Conservation (phyloP, 2,797 vertebrate species). For the Fundulus diaphanus region DNA sequence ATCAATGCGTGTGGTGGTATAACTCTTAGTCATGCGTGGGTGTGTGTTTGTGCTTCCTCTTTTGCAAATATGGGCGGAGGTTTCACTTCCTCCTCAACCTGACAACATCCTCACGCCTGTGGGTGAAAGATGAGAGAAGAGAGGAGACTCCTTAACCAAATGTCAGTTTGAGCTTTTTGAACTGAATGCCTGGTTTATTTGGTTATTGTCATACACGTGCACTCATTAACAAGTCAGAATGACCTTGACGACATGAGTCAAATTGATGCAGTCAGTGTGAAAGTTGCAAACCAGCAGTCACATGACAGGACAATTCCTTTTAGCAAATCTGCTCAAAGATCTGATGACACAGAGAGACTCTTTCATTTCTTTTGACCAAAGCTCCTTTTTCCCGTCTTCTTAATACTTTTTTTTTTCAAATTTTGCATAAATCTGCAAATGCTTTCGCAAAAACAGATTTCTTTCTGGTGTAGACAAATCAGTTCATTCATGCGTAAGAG, state of each 20-base stretch:
- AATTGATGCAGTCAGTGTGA: neutral
- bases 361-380: neutral
- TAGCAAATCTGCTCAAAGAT: neutral
- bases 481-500: constrained; percentile 3
- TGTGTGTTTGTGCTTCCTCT: constrained; percentile 27
- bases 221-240: neutral
- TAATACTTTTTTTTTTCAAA: neutral
- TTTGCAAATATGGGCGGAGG: constrained; percentile 11
- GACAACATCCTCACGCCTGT: constrained; percentile 2
- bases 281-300: neutral
- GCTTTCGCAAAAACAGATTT: neutral
- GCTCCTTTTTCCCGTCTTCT: neutral
- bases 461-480: neutral
- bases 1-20: constrained; percentile 1
- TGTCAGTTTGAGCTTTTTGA: neutral
- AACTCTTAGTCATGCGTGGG: constrained; percentile 6
- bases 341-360: neutral
- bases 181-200: neutral
- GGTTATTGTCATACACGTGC: neutral
- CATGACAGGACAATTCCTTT: neutral
- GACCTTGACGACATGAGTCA: neutral
- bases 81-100: constrained; percentile 39
- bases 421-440: neutral
- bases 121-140: neutral
- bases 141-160: neutral